Conservation (phyloP, 92 coral and sea anemone genomes). For the Zoanthus solanderi region DNA sequence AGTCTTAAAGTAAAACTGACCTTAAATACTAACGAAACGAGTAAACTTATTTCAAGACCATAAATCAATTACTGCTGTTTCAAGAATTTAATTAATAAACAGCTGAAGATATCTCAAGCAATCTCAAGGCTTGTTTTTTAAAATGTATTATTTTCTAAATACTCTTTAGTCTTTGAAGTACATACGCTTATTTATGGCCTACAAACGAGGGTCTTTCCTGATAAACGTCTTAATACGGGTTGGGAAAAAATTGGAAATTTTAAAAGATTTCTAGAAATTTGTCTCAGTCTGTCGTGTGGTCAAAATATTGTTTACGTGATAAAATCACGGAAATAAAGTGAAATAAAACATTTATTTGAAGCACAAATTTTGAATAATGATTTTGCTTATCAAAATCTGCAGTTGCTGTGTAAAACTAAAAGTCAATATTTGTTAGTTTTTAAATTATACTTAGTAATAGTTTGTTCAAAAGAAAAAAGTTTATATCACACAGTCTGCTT, state of each 20-base stretch:
- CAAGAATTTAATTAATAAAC: conserved; percentile 27
- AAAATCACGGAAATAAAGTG: conserved; percentile 6
- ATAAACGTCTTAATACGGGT: neutral
- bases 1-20: neutral
- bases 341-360: neutral
- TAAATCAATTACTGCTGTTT: conserved; percentile 37
- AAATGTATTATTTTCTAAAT: neutral
- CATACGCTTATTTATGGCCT: neutral
- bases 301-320: conserved; percentile 3
- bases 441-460: neutral
- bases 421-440: neutral
- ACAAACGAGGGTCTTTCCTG: neutral
- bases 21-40: neutral
- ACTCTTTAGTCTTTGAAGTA: neutral
- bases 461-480: neutral
- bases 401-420: too few species aligned
- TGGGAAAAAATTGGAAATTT: neutral
- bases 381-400: too few species aligned
- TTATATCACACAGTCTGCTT: neutral
- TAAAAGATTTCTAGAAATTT: neutral
- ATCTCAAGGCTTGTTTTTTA: neutral
- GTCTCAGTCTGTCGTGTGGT: neutral
- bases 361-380: neutral
- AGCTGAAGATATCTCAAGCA: conserved; percentile 14
- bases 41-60: neutral